phyloP scores from a whole-genome alignment of 2,113 vertebrate genomes.

The Phyllostomus hastatus region DNA sequence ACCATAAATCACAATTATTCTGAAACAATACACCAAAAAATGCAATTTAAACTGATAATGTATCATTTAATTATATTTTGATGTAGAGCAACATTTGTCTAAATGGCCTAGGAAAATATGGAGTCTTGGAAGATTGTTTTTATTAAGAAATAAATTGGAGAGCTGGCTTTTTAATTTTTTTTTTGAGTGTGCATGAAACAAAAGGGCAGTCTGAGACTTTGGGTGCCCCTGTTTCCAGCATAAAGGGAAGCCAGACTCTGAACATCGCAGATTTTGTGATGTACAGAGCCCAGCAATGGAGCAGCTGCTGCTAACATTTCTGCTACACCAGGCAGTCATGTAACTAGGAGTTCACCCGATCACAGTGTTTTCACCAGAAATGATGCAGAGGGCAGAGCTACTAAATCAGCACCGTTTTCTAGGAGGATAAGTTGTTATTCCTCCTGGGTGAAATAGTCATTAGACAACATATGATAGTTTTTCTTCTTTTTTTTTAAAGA shows the following conservation, averaged over 20 bases:
- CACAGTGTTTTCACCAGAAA: conserved; percentile 10
- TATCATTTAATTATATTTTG: conserved; percentile 70
- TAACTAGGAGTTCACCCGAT: background rate
- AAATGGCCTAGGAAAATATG: conserved; percentile 64
- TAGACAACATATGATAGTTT: background rate
- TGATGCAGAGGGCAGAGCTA: background rate
- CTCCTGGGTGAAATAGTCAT: background rate
- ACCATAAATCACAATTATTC: conserved; percentile 69
- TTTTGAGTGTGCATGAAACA: background rate
- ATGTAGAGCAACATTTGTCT: conserved; percentile 54
- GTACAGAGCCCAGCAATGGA: background rate
- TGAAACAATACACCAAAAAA: conserved; percentile 61
- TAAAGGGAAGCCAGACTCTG: background rate
- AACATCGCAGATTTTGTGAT: background rate
- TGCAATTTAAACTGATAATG: conserved; percentile 68
- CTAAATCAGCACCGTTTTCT: background rate
- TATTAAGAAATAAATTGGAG: conserved; percentile 54
- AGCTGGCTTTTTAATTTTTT: background rate
- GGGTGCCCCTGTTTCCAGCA: background rate
- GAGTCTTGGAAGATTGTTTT: conserved; percentile 41
- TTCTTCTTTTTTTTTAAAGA: too few relatives aligned
- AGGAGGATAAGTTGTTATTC: background rate
- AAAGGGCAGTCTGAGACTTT: background rate
- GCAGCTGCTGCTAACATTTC: background rate
- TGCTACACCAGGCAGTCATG: background rate